phyloP scores from a whole-genome alignment of 1,140 invertebrate genomes.

The Drosophila punjabiensis region DNA sequence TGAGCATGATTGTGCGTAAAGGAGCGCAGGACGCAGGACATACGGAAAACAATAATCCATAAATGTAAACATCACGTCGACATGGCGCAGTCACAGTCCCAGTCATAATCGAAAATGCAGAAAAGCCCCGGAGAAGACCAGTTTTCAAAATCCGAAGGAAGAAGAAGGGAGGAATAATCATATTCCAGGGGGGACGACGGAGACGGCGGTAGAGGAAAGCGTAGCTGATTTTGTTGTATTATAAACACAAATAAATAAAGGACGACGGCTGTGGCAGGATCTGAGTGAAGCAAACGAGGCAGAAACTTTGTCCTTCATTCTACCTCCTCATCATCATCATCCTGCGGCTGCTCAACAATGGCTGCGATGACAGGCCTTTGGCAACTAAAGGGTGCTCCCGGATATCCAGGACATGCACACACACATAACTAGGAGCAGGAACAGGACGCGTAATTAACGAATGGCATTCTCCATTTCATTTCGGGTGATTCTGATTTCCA shows the following conservation, averaged over 20 bases:
- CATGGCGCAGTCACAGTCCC: slow-evolving; percentile 49
- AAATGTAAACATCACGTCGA: slow-evolving; percentile 84
- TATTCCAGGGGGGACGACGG: slow-evolving; percentile 25
- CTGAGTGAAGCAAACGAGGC: slow-evolving; percentile 64
- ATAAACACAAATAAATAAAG: slow-evolving; percentile 85
- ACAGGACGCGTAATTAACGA: slow-evolving; percentile 74
- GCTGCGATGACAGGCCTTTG: slow-evolving; percentile 77
- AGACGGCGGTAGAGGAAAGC: slow-evolving; percentile 56
- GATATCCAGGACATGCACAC: slow-evolving; percentile 36
- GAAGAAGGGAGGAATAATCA: slow-evolving; percentile 17
- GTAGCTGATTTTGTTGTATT: slow-evolving; percentile 85
- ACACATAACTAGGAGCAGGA: slow-evolving; percentile 8
- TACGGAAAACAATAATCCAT: slow-evolving; percentile 80
- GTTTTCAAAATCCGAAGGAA: slow-evolving; percentile 45
- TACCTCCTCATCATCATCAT: slow-evolving; percentile 73
- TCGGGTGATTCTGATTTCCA: slow-evolving; percentile 64
- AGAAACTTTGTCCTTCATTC: slow-evolving; percentile 57
- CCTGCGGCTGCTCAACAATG: slow-evolving; percentile 78
- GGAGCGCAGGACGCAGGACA: slow-evolving; percentile 56
- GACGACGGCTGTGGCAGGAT: slow-evolving; percentile 67
- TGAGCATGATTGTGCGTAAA: slow-evolving; percentile 78
- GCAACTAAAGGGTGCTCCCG: slow-evolving; percentile 64
- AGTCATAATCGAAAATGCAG: slow-evolving; percentile 51
- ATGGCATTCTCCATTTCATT: slow-evolving; percentile 85
- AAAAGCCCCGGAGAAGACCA: slow-evolving; percentile 47